Conservation (phyloP, 2,113 vertebrate genomes). For the Montifringilla adamsi region DNA sequence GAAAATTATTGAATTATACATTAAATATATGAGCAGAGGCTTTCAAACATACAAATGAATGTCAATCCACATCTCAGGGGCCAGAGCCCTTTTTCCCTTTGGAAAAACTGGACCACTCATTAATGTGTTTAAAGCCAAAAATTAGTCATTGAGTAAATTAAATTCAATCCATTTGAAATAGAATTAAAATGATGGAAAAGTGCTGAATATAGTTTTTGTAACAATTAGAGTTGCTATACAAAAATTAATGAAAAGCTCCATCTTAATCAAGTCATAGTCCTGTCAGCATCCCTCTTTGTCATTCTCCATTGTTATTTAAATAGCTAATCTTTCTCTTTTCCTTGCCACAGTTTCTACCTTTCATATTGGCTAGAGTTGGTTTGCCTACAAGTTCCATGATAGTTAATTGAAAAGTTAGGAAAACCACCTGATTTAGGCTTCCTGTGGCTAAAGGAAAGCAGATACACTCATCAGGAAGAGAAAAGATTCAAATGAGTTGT, state of each 20-base stretch:
- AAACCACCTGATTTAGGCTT: constrained; percentile 22
- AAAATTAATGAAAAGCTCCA: constrained; percentile 71
- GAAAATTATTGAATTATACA: neutral
- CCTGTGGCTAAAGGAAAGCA: constrained; percentile 16
- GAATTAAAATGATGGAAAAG: constrained; percentile 76
- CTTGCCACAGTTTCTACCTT: constrained; percentile 8
- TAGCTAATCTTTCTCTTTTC: constrained; percentile 40
- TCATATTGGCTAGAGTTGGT: neutral
- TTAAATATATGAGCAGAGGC: neutral
- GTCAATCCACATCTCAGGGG: neutral
- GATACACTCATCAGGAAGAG: neutral
- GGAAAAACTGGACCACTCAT: neutral
- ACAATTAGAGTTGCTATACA: constrained; percentile 50
- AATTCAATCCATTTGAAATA: constrained; percentile 72
- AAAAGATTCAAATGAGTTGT: neutral
- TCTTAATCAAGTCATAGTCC: constrained; percentile 68
- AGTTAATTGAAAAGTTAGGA: constrained; percentile 7
- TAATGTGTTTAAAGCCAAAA: constrained; percentile 46
- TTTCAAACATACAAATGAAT: neutral
- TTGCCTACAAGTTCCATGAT: neutral
- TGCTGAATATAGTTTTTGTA: constrained; percentile 68
- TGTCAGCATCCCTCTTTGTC: constrained; percentile 63
- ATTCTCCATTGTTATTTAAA: constrained; percentile 64
- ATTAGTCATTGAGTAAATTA: constrained; percentile 67
- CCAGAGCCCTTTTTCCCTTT: constrained; percentile 9